phyloP scores from a whole-genome alignment of 2,888 invertebrate genomes.

The Ptilodon capucinus region DNA sequence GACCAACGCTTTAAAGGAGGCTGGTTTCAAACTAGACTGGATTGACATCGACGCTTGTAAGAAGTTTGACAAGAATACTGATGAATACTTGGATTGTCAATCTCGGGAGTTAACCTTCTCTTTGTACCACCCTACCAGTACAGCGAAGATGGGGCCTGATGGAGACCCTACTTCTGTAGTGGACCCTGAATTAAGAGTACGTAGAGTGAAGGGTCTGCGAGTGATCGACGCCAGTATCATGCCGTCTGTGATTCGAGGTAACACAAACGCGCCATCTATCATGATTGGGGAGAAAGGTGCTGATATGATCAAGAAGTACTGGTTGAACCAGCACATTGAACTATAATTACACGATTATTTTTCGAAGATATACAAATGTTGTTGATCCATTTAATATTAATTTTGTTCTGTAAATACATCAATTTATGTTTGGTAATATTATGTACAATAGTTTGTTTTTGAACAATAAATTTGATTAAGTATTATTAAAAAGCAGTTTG shows the following conservation, averaged over 20 bases:
- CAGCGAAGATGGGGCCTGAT: slow-evolving; percentile 78
- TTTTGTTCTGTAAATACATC: neutral
- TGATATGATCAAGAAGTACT: slow-evolving; percentile 76
- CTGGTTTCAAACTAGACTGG: slow-evolving; percentile 78
- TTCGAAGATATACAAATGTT: neutral
- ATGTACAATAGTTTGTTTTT: neutral
- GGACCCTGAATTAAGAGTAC: slow-evolving; percentile 73
- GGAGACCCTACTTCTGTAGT: slow-evolving; percentile 77
- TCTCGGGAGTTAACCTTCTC: slow-evolving; percentile 76
- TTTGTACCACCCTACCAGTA: slow-evolving; percentile 81
- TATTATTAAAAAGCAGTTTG: neutral
- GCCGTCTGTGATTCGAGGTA: slow-evolving; percentile 80
- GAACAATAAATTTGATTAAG: neutral
- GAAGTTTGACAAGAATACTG: slow-evolving; percentile 75
- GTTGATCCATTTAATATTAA: neutral
- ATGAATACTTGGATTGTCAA: slow-evolving; percentile 88
- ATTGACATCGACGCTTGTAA: slow-evolving; percentile 82
- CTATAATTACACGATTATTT: slow-evolving; percentile 9
- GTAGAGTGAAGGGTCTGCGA: slow-evolving; percentile 73
- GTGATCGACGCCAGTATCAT: slow-evolving; percentile 83
- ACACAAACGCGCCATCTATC: slow-evolving; percentile 82
- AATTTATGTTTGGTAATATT: neutral
- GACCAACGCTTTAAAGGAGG: slow-evolving; percentile 76
- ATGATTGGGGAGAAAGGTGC: slow-evolving; percentile 84
- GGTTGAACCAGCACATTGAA: slow-evolving; percentile 42